These are phyloP conservation scores for Campylomormyrus tamandua DNA, from an alignment of 2,113 vertebrate genomes.

Conservation along the genomic window DNA sequence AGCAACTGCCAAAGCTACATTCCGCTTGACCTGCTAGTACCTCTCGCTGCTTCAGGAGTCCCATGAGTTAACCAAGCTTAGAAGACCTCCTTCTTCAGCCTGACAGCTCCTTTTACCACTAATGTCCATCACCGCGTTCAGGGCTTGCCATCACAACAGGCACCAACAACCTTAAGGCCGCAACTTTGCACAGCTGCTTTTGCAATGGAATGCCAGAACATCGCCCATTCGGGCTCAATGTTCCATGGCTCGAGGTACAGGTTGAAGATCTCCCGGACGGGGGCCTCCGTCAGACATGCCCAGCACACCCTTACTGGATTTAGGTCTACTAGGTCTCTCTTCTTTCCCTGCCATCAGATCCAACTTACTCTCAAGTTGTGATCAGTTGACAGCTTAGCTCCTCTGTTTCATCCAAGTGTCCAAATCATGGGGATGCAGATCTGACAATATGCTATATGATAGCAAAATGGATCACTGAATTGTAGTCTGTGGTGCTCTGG, in stretches of 20 bases:
- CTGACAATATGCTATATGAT: not conserved
- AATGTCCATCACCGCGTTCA: not conserved
- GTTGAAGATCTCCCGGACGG: not conserved
- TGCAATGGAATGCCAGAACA: not conserved
- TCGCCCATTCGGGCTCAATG: not conserved
- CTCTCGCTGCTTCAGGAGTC: not conserved
- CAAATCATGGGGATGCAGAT: not conserved
- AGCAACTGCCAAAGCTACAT: not conserved
- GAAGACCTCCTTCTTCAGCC: not conserved
- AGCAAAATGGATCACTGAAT: not conserved
- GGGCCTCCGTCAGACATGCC: too few species aligned
- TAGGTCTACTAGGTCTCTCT: too few species aligned
- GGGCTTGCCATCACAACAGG: not conserved
- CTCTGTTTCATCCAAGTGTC: not conserved
- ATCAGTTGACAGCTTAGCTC: too few species aligned
- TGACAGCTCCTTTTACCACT: not conserved
- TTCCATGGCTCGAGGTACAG: not conserved
- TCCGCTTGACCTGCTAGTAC: not conserved
- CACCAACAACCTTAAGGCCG: not conserved
- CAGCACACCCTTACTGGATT: too few species aligned
- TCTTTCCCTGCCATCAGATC: too few species aligned
- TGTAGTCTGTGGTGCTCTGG: not conserved
- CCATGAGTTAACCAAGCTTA: not conserved
- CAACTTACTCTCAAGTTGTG: too few species aligned
- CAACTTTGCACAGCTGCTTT: not conserved